Evolutionary conservation across 1,140 invertebrate genomes (phyloP).

Genomic region (Whitmania pigra): DNA sequence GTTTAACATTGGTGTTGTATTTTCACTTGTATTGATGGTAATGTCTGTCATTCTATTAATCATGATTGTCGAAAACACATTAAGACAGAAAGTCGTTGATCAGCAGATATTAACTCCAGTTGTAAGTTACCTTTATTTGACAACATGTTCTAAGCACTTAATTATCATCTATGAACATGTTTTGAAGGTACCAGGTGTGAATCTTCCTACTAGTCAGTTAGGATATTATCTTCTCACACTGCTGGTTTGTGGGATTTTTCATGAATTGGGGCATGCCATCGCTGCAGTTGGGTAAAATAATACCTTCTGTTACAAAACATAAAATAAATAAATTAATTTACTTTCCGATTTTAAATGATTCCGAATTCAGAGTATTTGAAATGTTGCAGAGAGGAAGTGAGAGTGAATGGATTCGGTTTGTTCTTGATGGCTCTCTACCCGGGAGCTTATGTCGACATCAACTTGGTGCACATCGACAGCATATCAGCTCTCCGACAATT

Average conservation of each 20-base stretch:
- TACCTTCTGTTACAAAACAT: neutral
- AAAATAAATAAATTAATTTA: neutral
- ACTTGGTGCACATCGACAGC: slow-evolving; percentile 39
- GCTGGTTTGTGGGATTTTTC: slow-evolving; percentile 66
- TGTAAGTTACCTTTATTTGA: slow-evolving; percentile 29
- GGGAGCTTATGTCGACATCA: slow-evolving; percentile 47
- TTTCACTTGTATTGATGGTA: slow-evolving; percentile 38
- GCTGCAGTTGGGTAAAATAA: slow-evolving; percentile 55
- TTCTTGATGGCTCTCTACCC: slow-evolving; percentile 46
- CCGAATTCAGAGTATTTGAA: neutral
- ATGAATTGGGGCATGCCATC: slow-evolving; percentile 81
- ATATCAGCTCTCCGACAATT: slow-evolving; percentile 61
- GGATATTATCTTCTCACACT: slow-evolving; percentile 72
- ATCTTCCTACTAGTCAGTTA: slow-evolving; percentile 72
- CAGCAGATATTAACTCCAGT: slow-evolving; percentile 42
- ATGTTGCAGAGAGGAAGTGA: slow-evolving; percentile 41
- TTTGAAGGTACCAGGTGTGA: slow-evolving; percentile 60
- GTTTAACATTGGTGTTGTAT: slow-evolving; percentile 39
- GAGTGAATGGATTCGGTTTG: slow-evolving; percentile 47
- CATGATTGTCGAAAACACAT: slow-evolving; percentile 38
- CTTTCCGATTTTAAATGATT: slow-evolving; percentile 1
- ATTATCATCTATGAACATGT: neutral
- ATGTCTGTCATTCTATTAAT: slow-evolving; percentile 36
- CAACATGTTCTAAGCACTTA: neutral
- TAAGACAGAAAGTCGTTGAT: slow-evolving; percentile 34